Base-by-base conservation (phyloP, 1,140 invertebrate genomes). In the Dendroctonus valens region DNA sequence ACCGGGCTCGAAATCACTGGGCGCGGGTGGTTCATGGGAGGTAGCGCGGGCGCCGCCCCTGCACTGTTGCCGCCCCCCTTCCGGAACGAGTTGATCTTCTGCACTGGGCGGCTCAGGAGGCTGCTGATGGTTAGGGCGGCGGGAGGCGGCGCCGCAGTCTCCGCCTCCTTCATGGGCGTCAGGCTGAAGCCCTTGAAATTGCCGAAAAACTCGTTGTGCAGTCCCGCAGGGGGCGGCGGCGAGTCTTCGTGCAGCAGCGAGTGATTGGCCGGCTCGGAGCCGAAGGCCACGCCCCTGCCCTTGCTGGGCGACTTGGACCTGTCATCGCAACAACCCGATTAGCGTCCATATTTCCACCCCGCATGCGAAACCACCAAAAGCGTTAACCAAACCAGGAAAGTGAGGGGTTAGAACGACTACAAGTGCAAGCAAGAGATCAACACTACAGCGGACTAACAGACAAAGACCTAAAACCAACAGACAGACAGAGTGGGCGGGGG, bases 161-260 rank as follows among this genome's bases (percentile, higher is more conserved):
- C 81, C 0, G 77, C 69, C 38, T 80, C 79, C 15, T 83, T 80
- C 0, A 91, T 80, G 0, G 90, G 90, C 0, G 86, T 85, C 38
- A 92, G 83, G 2, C 87, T 88, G 76, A 92, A 93, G 0, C 91
- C 91, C 80, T 92, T 92, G 78, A 92, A 93, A 67, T 92, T 89
- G 0, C 91, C 91, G 73, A 92, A 91, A 72, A 93, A 85, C 64
- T 86, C 84, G 69, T 81, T 84, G 68, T 83, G 81, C 70, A 86
- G 69, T 15, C 71, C 66, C 8, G 50, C 51, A n/a, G 69, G 55
- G 26, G 69, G 57, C 48, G 63, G 60, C 7, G 70, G 60, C 2
- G 70, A 48, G 46, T 77, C 69, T 65, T 75, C 72, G 8, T 72
- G 72, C 1, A 78, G 81, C 4, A 83, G 77, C 0, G 82, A 79